Conservation (phyloP, 2,797 vertebrate species). For the Takifugu ocellatus region DNA sequence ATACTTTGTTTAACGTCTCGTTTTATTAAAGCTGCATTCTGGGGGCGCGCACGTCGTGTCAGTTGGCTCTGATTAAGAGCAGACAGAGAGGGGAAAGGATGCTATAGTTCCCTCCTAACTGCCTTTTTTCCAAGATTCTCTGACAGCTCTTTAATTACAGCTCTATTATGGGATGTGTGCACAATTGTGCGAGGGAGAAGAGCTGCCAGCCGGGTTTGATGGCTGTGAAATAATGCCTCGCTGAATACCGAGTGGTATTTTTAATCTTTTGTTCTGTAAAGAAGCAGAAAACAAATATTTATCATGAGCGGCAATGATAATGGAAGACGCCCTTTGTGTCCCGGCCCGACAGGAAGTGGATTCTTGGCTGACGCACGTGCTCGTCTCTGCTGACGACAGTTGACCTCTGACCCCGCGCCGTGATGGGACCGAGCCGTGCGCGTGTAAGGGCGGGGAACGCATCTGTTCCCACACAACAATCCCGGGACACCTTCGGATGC, state of each 20-base stretch:
- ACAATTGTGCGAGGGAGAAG: conserved; percentile 26
- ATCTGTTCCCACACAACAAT: too few relatives aligned
- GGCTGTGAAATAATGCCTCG: conserved; percentile 39
- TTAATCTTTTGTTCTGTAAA: conserved; percentile 64
- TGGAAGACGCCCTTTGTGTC: conserved; percentile 28
- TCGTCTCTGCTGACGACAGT: too few relatives aligned
- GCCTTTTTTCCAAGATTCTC: conserved; percentile 55
- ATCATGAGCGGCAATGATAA: conserved; percentile 44
- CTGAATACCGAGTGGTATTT: conserved; percentile 52
- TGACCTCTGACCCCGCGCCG: too few relatives aligned
- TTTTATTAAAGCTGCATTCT: conserved; percentile 25
- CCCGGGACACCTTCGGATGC: too few relatives aligned
- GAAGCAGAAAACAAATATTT: conserved; percentile 59
- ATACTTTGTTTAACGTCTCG: conserved; percentile 13
- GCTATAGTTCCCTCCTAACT: conserved; percentile 49
- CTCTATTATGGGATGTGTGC: conserved; percentile 48
- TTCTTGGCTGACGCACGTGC: too few relatives aligned
- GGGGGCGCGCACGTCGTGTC: conserved; percentile 16
- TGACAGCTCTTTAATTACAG: conserved; percentile 69
- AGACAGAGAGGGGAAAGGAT: conserved; percentile 35
- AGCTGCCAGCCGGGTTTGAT: conserved; percentile 52
- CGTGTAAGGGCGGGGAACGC: too few relatives aligned
- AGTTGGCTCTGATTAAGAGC: conserved; percentile 49
- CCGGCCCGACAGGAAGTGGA: background rate
- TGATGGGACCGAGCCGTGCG: too few relatives aligned